A percentile compares a stretch with the other conserved stretches of the same genome.
These are phyloP conservation scores for Oryctes rhinoceros DNA, from an alignment of 1,140 invertebrate genomes.

Conservation along the genomic window DNA sequence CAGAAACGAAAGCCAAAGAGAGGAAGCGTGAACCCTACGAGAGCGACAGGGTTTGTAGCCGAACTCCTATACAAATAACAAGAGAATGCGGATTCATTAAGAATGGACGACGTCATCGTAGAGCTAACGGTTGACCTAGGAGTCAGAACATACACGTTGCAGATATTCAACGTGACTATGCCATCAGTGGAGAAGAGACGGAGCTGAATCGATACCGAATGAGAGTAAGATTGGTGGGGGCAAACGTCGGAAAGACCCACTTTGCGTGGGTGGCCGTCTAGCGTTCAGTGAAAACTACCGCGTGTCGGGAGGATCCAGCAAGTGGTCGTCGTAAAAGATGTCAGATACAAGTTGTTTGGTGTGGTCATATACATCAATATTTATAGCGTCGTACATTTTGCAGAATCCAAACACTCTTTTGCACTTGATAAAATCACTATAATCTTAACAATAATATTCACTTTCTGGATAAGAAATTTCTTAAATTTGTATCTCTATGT, in stretches of 20 bases:
- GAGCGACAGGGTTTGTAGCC: background rate
- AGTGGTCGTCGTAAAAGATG: constrained; percentile 33
- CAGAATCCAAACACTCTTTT: background rate
- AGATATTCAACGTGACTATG: constrained; percentile 1
- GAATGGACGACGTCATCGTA: constrained; percentile 32
- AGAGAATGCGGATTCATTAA: constrained; percentile 36
- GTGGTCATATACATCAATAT: constrained; percentile 8
- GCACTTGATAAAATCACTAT: no score
- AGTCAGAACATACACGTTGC: constrained; percentile 24
- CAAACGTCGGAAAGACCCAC: constrained; percentile 15
- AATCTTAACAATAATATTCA: no score
- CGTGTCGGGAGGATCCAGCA: constrained; percentile 32
- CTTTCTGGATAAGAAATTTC: no score
- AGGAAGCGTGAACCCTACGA: background rate
- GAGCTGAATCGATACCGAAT: constrained; percentile 19
- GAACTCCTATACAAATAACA: background rate
- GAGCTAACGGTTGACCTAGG: constrained; percentile 13
- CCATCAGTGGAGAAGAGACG: background rate
- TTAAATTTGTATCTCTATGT: no score
- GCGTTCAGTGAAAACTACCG: constrained; percentile 32
- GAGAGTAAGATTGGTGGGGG: constrained; percentile 25
- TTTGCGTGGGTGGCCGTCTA: constrained; percentile 28
- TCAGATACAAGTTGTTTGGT: constrained; percentile 20
- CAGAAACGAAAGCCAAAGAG: background rate
- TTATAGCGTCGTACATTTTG: background rate